Evolutionary conservation across 2,888 invertebrate genomes (phyloP), one percentile per base, ranked within the genome.

Genomic region (Brachyopa scutellaris): DNA sequence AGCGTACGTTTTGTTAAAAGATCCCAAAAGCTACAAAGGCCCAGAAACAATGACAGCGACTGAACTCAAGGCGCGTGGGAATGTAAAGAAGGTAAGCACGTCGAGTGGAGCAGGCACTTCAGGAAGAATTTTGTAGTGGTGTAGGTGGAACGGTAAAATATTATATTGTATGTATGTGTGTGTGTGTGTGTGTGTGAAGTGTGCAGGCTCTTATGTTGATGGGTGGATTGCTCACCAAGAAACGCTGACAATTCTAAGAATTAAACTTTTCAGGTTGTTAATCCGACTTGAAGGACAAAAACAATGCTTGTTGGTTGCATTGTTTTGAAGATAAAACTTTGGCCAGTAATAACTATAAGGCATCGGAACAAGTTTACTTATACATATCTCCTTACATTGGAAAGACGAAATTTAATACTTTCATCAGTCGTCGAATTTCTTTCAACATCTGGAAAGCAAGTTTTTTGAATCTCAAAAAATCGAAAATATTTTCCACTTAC

Each of bases 251-350:
- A 64, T 80, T 69, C 42, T 17, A 11, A 64, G 51, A 76, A 70
- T 59, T 49, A 38, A 69, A 76, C 76, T 80, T 76, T 70, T 80
- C 80, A 76, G 69, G 80, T 80, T 80, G 80, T 76, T 80, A 69
- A 74, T 74, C 62, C 57, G 49, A 17, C 19, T 29, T 23, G 17
- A 17, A 33, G 29, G 40, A n/a, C n/a, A n/a, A n/a, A n/a, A n/a
- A n/a, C n/a, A 47, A 40, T 36, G 49, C 15, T 40, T 55, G 29
- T 36, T 74, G 31, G 26, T 49, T 38, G 57, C 31, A 17, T 59
- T 59, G 17, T 17, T 51, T 21, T 7, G 21, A 26, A 49, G 17
- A n/a, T n/a, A n/a, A n/a, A n/a, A n/a, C n/a, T n/a, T n/a, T n/a
- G n/a, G n/a, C n/a, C n/a, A n/a, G n/a, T n/a, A n/a, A n/a, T n/a